These are phyloP conservation scores for Corynorhinus townsendii DNA, from an alignment of 2,113 vertebrate species.

Conservation along the genomic window DNA sequence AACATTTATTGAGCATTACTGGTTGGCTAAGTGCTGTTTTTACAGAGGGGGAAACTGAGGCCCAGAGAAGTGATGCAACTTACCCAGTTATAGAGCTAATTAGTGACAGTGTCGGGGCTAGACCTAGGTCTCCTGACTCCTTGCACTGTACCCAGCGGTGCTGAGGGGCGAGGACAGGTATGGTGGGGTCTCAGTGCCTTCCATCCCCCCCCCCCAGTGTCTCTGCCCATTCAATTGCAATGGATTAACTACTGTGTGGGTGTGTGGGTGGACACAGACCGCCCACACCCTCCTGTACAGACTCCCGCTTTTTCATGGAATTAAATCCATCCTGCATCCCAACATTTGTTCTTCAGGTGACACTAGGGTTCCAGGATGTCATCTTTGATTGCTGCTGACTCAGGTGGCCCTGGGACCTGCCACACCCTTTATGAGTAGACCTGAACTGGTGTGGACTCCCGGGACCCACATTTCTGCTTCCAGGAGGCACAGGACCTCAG, in stretches of 20 bases:
- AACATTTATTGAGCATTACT: conserved; percentile 55
- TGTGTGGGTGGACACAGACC: too few relatives aligned
- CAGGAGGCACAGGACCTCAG: neutral
- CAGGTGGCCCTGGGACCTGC: neutral
- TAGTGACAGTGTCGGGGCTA: neutral
- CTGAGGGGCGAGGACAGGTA: neutral
- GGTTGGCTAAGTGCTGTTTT: conserved; percentile 21
- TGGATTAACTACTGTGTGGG: neutral
- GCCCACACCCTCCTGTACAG: neutral
- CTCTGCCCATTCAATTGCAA: neutral
- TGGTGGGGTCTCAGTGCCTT: neutral
- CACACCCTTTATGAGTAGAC: neutral
- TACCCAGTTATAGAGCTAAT: neutral
- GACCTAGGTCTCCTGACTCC: neutral
- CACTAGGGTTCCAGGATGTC: neutral
- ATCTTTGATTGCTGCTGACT: neutral
- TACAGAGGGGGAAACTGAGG: conserved; percentile 42
- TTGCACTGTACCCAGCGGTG: neutral
- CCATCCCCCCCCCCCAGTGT: neutral
- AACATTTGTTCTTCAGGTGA: neutral
- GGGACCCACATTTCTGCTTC: neutral
- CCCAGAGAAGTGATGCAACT: neutral
- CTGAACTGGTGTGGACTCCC: neutral
- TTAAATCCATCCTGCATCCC: neutral
- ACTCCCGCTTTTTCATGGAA: neutral